phyloP scores from a whole-genome alignment of 2,888 invertebrate species.

The Tribolium freemani region DNA sequence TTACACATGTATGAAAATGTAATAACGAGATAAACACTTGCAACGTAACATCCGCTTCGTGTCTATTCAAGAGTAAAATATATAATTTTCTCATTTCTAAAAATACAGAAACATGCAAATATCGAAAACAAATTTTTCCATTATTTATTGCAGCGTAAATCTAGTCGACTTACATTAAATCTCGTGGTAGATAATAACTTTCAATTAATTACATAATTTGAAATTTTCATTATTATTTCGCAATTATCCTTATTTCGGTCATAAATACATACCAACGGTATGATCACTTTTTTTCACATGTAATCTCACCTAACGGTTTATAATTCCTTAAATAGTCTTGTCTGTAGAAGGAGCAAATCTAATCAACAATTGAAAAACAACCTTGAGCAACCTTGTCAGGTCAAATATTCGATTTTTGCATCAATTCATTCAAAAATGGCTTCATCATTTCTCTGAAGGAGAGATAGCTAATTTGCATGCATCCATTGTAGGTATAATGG shows the following conservation, averaged over 20 bases:
- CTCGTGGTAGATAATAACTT: neutral
- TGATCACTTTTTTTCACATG: neutral
- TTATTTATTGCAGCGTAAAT: no score
- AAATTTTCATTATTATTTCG: neutral
- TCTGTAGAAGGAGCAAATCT: neutral
- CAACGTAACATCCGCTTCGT: slow-evolving; percentile 13
- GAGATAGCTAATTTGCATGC: slow-evolving; percentile 16
- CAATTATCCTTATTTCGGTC: neutral
- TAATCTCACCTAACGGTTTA: neutral
- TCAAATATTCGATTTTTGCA: neutral
- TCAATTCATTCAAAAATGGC: neutral
- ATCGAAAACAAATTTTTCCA: neutral
- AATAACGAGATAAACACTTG: neutral
- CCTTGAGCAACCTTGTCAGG: slow-evolving; percentile 18
- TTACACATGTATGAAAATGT: slow-evolving; percentile 6
- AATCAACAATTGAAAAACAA: neutral
- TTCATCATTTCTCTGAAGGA: slow-evolving; percentile 3
- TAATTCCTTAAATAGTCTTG: neutral
- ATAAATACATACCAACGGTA: neutral
- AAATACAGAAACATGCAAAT: neutral
- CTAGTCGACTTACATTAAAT: slow-evolving; percentile 1
- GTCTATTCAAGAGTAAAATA: slow-evolving; percentile 14
- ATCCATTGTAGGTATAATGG: slow-evolving; percentile 4
- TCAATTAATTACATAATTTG: slow-evolving; percentile 16
- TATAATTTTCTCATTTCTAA: slow-evolving; percentile 16